Percentiles rank a stretch among this genome's conserved stretches.
Evolutionary conservation across 2,888 invertebrate species (phyloP).

Genomic region (Pseudanteris insignis): DNA sequence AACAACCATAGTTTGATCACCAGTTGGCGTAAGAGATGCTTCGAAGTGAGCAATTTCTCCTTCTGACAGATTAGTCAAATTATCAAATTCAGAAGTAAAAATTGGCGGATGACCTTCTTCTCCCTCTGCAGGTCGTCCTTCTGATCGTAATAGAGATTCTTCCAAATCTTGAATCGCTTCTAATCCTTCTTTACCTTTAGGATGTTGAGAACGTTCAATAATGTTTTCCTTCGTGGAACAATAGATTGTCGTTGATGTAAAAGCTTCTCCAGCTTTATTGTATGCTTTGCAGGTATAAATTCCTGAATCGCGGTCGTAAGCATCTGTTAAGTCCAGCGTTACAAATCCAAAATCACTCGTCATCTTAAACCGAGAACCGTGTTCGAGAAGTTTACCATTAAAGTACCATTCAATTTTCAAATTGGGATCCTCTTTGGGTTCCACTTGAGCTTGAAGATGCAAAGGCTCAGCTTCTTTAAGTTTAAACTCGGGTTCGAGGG

Average conservation of each 20-base stretch:
- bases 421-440: conserved; percentile 92
- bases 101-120: conserved; percentile 87
- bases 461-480: conserved; percentile 84
- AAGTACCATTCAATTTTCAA: conserved; percentile 94
- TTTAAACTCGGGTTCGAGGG: conserved; percentile 81
- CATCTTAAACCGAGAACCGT: conserved; percentile 89
- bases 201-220: conserved; percentile 91
- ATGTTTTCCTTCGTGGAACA: conserved; percentile 84
- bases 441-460: conserved; percentile 93
- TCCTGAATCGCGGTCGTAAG: conserved; percentile 92
- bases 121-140: conserved; percentile 74
- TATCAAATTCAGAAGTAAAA: conserved; percentile 87
- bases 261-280: conserved; percentile 89
- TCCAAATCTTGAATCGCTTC: conserved; percentile 92
- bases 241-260: conserved; percentile 88
- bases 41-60: conserved; percentile 98
- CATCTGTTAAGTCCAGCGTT: conserved; percentile 89
- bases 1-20: conserved; percentile 92
- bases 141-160: conserved; percentile 81
- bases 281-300: conserved; percentile 92
- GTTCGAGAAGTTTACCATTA: conserved; percentile 86
- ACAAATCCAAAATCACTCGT: conserved; percentile 97
- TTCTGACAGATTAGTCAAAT: conserved; percentile 85
- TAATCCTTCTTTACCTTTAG: conserved; percentile 92
- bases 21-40: conserved; percentile 92